Evolutionary conservation across 2,113 vertebrate genomes (phyloP), one percentile per base, ranked within the genome.

Genomic region (Carassius carassius): DNA sequence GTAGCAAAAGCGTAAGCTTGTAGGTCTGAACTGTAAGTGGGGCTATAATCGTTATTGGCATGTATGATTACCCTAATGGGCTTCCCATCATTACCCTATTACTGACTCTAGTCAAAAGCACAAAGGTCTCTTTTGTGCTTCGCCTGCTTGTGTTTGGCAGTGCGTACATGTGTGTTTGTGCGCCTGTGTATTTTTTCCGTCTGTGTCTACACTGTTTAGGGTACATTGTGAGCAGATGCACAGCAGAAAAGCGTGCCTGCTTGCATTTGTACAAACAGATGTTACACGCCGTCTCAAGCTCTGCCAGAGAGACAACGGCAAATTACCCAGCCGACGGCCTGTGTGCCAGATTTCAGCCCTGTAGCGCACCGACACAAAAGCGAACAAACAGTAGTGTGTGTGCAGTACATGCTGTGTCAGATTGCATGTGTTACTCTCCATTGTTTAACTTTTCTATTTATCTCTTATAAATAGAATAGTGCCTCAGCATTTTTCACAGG

Each of bases 21-120:
- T 65, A 84, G 29, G 37, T 63, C 81, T 65, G 75, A 87, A 78
- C 83, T 84, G 67, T 89, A 85, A 92, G 85, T 84, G 80, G 83
- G 80, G 78, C 88, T 86, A 84, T 91, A 90, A 93, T 92, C 54
- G 78, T 65, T 90, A 85, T 90, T 92, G 92, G 91, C 93, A 89
- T 87, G 82, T 62, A 62, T 87, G 91, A 94, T 92, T 92, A 85
- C 89, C 47, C 89, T 90, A 92, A 92, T 91, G 47, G 85, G 88
- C 74, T 69, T 47, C 84, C 86, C 88, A 87, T 91, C 92, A 92
- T 91, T 89, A 90, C 89, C 80, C n/a, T 88, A 88, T 86, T 87
- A 87, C 88, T 83, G 82, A 86, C 86, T 86, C 89, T 80, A 88
- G 86, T 88, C 83, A 89, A 49, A 82, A 56, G 75, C 86, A 88